Base-by-base conservation (phyloP, 1,140 invertebrate genomes). In the Armadillidium nasatum region DNA sequence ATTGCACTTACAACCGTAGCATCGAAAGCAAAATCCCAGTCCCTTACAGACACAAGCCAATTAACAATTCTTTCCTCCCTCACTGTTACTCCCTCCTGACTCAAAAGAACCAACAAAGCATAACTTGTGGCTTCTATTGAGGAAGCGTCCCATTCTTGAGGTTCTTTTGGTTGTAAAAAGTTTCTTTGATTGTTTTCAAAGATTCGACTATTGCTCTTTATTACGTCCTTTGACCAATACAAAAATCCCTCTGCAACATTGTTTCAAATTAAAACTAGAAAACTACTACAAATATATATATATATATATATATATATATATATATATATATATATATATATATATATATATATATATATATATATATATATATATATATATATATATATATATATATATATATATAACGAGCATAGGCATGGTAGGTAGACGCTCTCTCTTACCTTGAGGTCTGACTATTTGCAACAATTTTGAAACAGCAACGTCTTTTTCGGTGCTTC, bases 51-150 rank as follows among this genome's bases (percentile, higher is more conserved):
- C 78, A 86, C 87, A 6, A 90, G 82, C 88, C 88, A 89, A 45
- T 83, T 85, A 60, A 78, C 68, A 54, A 78, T 78, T 22, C 69
- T 23, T 23, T 78, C 85, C 21, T 83, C 72, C 7, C 82, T 76
- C 10, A 80, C 73, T 10, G 84, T 83, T 21, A 86, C 80, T 0
- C 86, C 86, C 50, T 87, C 86, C n/a, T 84, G 80, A 6, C 82
- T 79, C 10, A 87, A 81, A 70, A 87, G 86, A 2, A 86, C 85
- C 76, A 89, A 82, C 0, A 90, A 82, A n/a, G 88, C 89, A 82
- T 89, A 89, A 0, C 88, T 84, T 4, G 88, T 89, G 0, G 87
- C 84, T 82, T 89, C 88, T 0, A 89, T 84, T 4, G 86, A 86
- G 4, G 84, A 72, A 0, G 86, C 84, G 75, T 87, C 85, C 80